Evolutionary conservation across 2,888 invertebrate genomes (phyloP).

Genomic region (Drosophila pseudotalamancana): DNA sequence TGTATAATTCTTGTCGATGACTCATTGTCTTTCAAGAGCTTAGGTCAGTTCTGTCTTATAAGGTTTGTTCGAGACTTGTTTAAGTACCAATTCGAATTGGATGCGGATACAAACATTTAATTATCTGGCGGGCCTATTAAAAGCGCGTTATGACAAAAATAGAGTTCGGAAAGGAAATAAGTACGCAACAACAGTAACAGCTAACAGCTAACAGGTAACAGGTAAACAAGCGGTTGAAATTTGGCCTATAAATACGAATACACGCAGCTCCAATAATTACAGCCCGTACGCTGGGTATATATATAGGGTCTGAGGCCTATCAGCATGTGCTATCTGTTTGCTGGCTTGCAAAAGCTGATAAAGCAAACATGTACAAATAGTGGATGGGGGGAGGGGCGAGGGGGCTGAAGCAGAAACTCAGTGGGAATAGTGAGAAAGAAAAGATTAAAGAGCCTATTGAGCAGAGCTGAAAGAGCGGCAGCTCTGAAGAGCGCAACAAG

Average conservation of each 20-base stretch:
- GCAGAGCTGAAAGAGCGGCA: conserved; percentile 35
- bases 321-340: conserved; percentile 59
- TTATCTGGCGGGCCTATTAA: conserved; percentile 47
- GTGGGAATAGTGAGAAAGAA: conserved; percentile 9
- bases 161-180: conserved; percentile 12
- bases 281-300: conserved; percentile 2
- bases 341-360: conserved; percentile 77
- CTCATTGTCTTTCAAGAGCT: neutral
- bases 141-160: conserved; percentile 60
- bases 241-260: conserved; percentile 60
- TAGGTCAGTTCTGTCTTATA: conserved; percentile 18
- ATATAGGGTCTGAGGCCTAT: conserved; percentile 44
- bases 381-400: neutral
- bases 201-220: no score
- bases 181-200: no score
- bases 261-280: conserved; percentile 36
- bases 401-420: conserved; percentile 14
- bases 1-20: no score
- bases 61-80: conserved; percentile 2
- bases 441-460: conserved; percentile 37
- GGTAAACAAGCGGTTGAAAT: conserved; percentile 50
- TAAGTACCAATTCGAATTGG: conserved; percentile 15
- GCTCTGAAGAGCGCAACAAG: conserved; percentile 57
- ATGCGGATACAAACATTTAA: conserved; percentile 2
- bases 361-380: conserved; percentile 26